Evolutionary conservation across 2,888 invertebrate species (phyloP).

Genomic region (Scaptomyza caliginosa): DNA sequence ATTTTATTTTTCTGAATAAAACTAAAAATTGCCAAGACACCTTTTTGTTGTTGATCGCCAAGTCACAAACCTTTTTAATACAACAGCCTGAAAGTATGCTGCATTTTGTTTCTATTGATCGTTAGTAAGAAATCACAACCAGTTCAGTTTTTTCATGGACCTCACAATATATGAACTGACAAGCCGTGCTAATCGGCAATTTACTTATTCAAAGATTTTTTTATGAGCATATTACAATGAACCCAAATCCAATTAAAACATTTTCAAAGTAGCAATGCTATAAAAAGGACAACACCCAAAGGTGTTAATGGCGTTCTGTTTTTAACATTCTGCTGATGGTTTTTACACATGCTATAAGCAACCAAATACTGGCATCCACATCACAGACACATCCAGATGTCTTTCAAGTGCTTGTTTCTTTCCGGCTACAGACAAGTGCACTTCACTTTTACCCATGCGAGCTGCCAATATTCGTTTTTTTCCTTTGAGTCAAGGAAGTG

Average conservation of each 20-base stretch:
- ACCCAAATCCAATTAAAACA: neutral
- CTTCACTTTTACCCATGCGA: conserved; percentile 37
- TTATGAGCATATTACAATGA: neutral
- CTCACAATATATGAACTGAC: too few relatives aligned
- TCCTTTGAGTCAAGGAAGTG: conserved; percentile 53
- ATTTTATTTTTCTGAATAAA: neutral
- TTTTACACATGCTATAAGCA: conserved; percentile 15
- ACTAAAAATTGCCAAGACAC: neutral
- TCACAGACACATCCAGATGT: conserved; percentile 29
- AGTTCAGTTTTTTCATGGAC: too few relatives aligned
- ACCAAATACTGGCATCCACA: conserved; percentile 13
- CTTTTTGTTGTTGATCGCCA: neutral
- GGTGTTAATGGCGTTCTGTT: neutral
- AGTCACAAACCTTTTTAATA: neutral
- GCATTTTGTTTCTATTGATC: neutral
- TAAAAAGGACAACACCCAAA: neutral
- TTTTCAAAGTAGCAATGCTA: neutral
- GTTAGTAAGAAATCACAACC: rapidly evolving
- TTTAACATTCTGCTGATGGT: conserved; percentile 7
- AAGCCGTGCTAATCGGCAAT: neutral
- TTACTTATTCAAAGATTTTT: too few relatives aligned
- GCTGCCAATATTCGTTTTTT: conserved; percentile 38
- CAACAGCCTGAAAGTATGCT: conserved; percentile 12
- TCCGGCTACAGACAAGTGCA: conserved; percentile 47
- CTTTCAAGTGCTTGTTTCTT: conserved; percentile 36